Evolutionary conservation across 1,140 invertebrate species (phyloP).

Genomic region (Ceratina japonica): DNA sequence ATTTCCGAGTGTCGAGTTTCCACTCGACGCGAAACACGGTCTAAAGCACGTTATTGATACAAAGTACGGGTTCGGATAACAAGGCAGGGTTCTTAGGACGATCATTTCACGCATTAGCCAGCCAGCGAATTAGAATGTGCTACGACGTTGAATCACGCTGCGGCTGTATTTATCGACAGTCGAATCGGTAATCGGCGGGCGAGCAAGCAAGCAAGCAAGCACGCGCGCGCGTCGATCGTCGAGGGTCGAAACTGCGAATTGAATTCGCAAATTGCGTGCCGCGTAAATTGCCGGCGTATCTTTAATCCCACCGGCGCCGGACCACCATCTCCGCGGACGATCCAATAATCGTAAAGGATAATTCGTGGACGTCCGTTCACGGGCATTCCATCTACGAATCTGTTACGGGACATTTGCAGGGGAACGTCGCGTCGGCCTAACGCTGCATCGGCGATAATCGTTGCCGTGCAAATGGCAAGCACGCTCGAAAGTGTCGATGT

Average conservation of each 20-base stretch:
- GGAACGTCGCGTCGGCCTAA: constrained; percentile 27
- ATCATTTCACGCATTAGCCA: background rate
- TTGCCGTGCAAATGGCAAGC: background rate
- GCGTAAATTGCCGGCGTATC: constrained; percentile 51
- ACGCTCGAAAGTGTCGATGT: too few species aligned
- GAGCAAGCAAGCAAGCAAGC: background rate
- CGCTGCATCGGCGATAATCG: background rate
- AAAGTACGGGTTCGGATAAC: constrained; percentile 7
- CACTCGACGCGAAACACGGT: background rate
- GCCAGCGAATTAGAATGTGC: background rate
- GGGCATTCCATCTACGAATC: constrained; percentile 50
- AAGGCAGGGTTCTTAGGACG: background rate
- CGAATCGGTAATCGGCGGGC: constrained; percentile 5
- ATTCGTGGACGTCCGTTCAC: constrained; percentile 51
- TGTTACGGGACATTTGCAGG: constrained; percentile 59
- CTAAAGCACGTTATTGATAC: too few species aligned
- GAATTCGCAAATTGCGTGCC: constrained; percentile 53
- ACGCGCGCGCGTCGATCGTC: background rate
- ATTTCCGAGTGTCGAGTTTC: background rate
- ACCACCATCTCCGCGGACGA: constrained; percentile 18
- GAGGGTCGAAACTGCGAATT: constrained; percentile 40
- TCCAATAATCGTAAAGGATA: constrained; percentile 60
- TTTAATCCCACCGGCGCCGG: constrained; percentile 41
- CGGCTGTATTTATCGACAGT: constrained; percentile 27
- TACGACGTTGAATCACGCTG: background rate